Percentiles rank a stretch among this genome's conserved stretches.
Conservation (phyloP, 2,797 vertebrate species). For the Oreochromis grahami region DNA sequence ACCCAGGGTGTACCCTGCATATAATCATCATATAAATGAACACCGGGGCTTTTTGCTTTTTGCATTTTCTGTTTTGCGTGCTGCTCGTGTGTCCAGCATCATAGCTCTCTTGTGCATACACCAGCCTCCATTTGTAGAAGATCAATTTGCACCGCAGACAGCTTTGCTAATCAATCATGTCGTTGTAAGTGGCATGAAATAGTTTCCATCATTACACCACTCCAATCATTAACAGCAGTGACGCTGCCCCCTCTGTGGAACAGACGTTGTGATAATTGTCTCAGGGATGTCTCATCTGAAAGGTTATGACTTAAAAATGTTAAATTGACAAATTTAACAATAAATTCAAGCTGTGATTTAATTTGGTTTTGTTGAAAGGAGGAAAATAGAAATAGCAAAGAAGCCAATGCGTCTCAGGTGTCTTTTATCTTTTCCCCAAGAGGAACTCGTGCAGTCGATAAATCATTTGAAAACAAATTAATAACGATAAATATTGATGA, state of each 20-base stretch:
- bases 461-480: background rate
- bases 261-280: background rate
- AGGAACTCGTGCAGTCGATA: background rate
- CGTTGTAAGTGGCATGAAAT: conserved; percentile 1
- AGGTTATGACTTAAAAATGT: background rate
- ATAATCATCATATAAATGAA: background rate
- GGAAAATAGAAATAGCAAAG: background rate
- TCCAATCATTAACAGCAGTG: background rate
- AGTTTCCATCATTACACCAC: background rate
- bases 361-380: background rate
- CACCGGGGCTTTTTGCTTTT: background rate
- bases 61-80: background rate
- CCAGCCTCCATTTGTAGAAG: background rate
- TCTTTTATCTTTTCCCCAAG: background rate
- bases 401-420: background rate
- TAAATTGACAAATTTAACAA: background rate
- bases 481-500: background rate
- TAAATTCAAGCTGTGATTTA: background rate
- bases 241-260: background rate
- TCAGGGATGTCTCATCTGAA: background rate
- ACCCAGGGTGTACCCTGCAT: background rate
- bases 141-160: conserved; percentile 18
- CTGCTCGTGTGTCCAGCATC: background rate
- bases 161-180: conserved; percentile 32
- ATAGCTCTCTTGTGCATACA: background rate